Evolutionary conservation across 2,797 vertebrate species (phyloP), one percentile per base, ranked within the genome.

Genomic region (Echiichthys vipera): DNA sequence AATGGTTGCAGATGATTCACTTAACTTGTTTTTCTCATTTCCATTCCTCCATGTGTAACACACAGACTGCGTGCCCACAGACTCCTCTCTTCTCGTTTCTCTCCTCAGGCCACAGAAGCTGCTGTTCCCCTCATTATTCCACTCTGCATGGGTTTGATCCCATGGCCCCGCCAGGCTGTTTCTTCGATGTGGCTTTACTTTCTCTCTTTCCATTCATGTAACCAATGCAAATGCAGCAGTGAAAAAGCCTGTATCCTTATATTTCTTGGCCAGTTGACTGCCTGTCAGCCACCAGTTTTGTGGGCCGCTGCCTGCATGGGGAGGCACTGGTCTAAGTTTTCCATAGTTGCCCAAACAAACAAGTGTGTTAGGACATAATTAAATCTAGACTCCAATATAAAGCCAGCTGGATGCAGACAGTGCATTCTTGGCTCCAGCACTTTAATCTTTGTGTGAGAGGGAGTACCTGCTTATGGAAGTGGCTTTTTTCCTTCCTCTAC

Each of bases 371-470:
- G 14, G 40, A 73, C 27, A 67, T 46, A 17, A 76, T 61, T 53
- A 70, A 59, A 79, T 51, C 40, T 58, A 58, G 56, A 73, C 65
- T 81, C 63, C 51, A 56, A 14, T 65, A 74, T 83, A 62, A 75
- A 74, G 78, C 85, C 86, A 84, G 78, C 77, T 81, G 82, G 65
- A 85, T 87, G 84, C 80, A 84, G 65, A 73, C 37, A 1, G 30
- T 80, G 80, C 83, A 81, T 86, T 81, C 81, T 71, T 63, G 86
- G 88, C 85, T 90, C 63, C 69, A 83, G 91, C 93, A 94, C 93
- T 94, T 95, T 93, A 92, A 79, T 93, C 85, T 92, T 88, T 92
- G 88, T 91, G 84, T 91, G 90, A 82, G 83, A 85, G 79, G 78
- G 80, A 91, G 74, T 89, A 93, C 74, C 83, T 92, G 91, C 71